These are phyloP conservation scores for Parotocinclus haroldoi DNA, from an alignment of 2,797 vertebrate species.

Conservation along the genomic window DNA sequence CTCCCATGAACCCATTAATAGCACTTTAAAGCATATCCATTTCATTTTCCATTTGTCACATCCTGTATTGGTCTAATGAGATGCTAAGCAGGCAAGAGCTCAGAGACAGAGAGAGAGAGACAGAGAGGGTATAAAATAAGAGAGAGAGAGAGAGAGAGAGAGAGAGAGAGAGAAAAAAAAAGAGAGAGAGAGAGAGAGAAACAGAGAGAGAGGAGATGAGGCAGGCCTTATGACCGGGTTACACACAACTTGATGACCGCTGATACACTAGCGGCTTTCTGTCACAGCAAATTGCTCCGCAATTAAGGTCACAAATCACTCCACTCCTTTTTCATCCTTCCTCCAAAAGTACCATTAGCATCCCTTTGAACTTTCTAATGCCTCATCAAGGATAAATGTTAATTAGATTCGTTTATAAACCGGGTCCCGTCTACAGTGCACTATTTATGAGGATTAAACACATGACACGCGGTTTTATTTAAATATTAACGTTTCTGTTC, in stretches of 20 bases:
- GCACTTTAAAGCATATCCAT: slow-evolving; percentile 69
- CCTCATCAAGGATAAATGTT: slow-evolving; percentile 54
- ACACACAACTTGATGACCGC: slow-evolving; percentile 39
- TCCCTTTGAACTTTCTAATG: slow-evolving; percentile 44
- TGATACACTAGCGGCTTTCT: slow-evolving; percentile 31
- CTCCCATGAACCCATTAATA: slow-evolving; percentile 69
- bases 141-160: not conserved
- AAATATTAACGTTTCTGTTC: slow-evolving; percentile 12
- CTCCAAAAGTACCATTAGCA: slow-evolving; percentile 35
- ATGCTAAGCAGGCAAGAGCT: slow-evolving; percentile 43
- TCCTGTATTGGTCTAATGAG: slow-evolving; percentile 62
- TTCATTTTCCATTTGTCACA: slow-evolving; percentile 68
- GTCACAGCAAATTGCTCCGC: slow-evolving; percentile 40
- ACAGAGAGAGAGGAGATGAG: slow-evolving; percentile 25
- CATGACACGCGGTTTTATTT: slow-evolving; percentile 33
- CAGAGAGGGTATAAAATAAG: slow-evolving; percentile 5
- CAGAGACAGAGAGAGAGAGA: slow-evolving; percentile 10
- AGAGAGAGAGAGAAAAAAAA: not conserved
- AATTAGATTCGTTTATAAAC: slow-evolving; percentile 55
- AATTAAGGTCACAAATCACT: slow-evolving; percentile 44
- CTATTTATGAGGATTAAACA: slow-evolving; percentile 56
- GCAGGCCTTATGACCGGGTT: slow-evolving; percentile 33
- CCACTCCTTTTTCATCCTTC: not conserved
- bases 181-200: slow-evolving; percentile 13
- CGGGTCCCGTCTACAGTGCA: slow-evolving; percentile 38